Evolutionary conservation across 2,888 invertebrate species (phyloP).

Genomic region (Troides aeacus): DNA sequence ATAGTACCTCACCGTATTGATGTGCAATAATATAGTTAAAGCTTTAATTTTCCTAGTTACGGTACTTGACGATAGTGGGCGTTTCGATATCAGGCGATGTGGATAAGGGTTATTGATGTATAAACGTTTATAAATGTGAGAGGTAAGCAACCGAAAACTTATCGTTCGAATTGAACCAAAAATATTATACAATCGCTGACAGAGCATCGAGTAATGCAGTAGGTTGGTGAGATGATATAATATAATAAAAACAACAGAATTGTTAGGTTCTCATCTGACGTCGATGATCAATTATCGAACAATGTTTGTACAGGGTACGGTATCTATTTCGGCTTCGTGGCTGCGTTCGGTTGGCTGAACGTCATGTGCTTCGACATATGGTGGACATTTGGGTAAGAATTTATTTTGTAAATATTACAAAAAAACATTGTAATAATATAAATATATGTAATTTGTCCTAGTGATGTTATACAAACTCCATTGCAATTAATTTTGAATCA

Average conservation of each 20-base stretch:
- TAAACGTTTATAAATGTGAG: conserved; percentile 17
- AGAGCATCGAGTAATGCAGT: conserved; percentile 27
- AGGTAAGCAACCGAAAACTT: conserved; percentile 23
- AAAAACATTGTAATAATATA: background rate
- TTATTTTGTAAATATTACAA: conserved; percentile 33
- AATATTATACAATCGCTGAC: conserved; percentile 21
- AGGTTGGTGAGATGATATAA: conserved; percentile 30
- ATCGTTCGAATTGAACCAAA: conserved; percentile 8
- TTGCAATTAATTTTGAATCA: too few relatives aligned
- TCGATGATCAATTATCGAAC: conserved; percentile 33
- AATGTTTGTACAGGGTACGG: conserved; percentile 81
- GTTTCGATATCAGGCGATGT: conserved; percentile 20
- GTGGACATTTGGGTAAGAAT: conserved; percentile 88
- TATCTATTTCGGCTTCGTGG: conserved; percentile 84
- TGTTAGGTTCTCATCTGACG: conserved; percentile 35
- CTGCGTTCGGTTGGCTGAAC: conserved; percentile 88
- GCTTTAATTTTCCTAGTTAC: conserved; percentile 23
- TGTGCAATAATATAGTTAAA: conserved; percentile 10
- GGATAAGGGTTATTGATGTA: conserved; percentile 25
- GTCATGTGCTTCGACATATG: conserved; percentile 91
- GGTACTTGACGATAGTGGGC: conserved; percentile 5
- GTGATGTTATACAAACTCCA: too few relatives aligned
- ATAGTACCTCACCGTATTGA: background rate
- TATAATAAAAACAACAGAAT: conserved; percentile 38
- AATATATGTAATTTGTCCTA: too few relatives aligned